Evolutionary conservation across 2,113 vertebrate species (phyloP), one percentile per base, ranked within the genome.

Genomic region (Microcebus griseorufus): DNA sequence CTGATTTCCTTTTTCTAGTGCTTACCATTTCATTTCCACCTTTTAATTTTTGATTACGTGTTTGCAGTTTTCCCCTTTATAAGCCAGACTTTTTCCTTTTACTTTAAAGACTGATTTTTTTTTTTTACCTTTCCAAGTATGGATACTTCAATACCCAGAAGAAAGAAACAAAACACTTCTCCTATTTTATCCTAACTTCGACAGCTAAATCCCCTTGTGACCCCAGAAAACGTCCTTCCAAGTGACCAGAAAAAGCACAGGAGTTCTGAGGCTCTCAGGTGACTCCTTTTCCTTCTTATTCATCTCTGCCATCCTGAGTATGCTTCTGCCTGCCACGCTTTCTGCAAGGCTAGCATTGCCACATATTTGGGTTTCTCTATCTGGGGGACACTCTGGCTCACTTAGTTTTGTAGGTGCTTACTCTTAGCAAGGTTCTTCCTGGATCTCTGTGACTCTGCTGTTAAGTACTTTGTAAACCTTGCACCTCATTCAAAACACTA

Each of bases 21-120:
- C 11, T 96, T 11, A 16, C 20, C 93, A 55, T 42, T 83, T 72
- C 96, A 96, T 93, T 95, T 93, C 48, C 37, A 90, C 13, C 2
- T 80, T 70, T 97, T 93, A 73, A 85, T 95, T 97, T 89, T 98
- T 96, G 64, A 88, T 96, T 45, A 70, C 12, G 55, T 90, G 16
- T 25, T 96, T 97, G 4, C 5, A 75, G 6, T 58, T 88, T 94
- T 97, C 81, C 22, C 32, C n/a, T 88, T 96, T 90, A 88, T 29
- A 97, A 90, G 73, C 39, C 76, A 82, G 55, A n/a, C 7, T 9
- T 58, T n/a, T 96, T 93, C 13, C 16, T 73, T 65, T 72, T 73
- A 83, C 55, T 12, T 90, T 93, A 95, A 95, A 34, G 39, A 39
- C 8, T 65, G 23, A 25, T 5, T 10, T 9, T 67, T 67, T 9